Evolutionary conservation across 1,140 invertebrate species (phyloP).

Genomic region (Caenorhabditis tropicalis): DNA sequence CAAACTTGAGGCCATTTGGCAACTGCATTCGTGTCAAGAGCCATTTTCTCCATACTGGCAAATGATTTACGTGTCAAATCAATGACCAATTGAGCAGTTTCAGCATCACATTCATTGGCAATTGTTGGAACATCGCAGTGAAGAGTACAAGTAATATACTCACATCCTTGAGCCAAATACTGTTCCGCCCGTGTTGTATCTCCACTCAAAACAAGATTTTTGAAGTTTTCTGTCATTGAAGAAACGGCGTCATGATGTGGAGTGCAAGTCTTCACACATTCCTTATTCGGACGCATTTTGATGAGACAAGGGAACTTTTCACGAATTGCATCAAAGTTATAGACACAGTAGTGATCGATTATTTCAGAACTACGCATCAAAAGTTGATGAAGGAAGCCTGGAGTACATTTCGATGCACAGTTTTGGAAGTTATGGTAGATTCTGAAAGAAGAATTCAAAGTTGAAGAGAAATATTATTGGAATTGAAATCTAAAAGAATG

Average conservation of each 20-base stretch:
- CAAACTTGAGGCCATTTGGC: constrained; percentile 67
- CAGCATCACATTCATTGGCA: constrained; percentile 66
- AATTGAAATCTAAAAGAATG: not conserved
- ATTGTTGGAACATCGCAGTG: constrained; percentile 70
- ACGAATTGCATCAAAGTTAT: constrained; percentile 66
- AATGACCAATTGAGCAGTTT: constrained; percentile 68
- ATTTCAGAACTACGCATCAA: constrained; percentile 65
- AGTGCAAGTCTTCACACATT: constrained; percentile 66
- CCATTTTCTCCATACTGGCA: constrained; percentile 67
- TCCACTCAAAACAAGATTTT: constrained; percentile 69
- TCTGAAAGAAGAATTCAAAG: constrained; percentile 52
- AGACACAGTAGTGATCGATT: constrained; percentile 71
- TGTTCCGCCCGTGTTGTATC: constrained; percentile 69
- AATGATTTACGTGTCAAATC: constrained; percentile 67
- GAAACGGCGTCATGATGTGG: constrained; percentile 67
- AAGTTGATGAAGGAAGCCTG: constrained; percentile 70
- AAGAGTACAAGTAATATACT: constrained; percentile 69
- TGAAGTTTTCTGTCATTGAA: constrained; percentile 67
- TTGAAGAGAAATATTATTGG: constrained; percentile 10
- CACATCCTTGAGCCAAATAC: constrained; percentile 68
- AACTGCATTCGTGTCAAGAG: constrained; percentile 69
- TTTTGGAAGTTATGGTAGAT: constrained; percentile 69
- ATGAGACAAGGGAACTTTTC: constrained; percentile 67
- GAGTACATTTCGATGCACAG: constrained; percentile 66
- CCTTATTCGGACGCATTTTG: constrained; percentile 58